Evolutionary conservation across 2,113 vertebrate species (phyloP).

Genomic region (Aplodontia rufa): DNA sequence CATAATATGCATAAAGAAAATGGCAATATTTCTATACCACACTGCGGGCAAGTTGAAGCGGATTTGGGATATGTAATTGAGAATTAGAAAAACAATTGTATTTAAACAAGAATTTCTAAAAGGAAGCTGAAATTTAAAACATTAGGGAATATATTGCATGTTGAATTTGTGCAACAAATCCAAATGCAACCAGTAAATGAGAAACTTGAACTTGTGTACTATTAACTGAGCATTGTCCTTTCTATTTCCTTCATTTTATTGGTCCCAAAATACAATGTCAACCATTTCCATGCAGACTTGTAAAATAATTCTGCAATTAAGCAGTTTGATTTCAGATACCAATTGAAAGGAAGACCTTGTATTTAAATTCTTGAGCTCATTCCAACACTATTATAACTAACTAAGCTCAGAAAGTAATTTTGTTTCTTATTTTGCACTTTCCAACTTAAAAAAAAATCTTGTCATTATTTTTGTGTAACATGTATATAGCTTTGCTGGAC

Average conservation of each 20-base stretch:
- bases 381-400: neutral
- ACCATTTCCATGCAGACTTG: neutral
- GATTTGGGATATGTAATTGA: neutral
- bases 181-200: neutral
- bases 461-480: neutral
- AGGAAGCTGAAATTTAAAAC: neutral
- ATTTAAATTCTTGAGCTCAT: neutral
- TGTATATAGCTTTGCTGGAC: neutral
- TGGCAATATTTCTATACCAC: neutral
- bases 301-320: neutral
- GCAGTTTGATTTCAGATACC: neutral
- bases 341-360: neutral
- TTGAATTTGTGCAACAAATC: neutral
- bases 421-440: neutral
- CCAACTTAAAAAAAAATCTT: neutral
- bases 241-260: neutral
- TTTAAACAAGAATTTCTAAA: neutral
- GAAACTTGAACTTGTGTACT: neutral
- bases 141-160: neutral
- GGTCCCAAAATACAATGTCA: neutral
- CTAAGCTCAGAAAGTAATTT: neutral
- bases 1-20: neutral
- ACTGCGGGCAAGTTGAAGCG: neutral
- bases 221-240: neutral
- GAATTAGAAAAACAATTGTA: neutral